phyloP scores from a whole-genome alignment of 37 sponge, comb jelly and placozoan species.

The Beroe forskalii region DNA sequence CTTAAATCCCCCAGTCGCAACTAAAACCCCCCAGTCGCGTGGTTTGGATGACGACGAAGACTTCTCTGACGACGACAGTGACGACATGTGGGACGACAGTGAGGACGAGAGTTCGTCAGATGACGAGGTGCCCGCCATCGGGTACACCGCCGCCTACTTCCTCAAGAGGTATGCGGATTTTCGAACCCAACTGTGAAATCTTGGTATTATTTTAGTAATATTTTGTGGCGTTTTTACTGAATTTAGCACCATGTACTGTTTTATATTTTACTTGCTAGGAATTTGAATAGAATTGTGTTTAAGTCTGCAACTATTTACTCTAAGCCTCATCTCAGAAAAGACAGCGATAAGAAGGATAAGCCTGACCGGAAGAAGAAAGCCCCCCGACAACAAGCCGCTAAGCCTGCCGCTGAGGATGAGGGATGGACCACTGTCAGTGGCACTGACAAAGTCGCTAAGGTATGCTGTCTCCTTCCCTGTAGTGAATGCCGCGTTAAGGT shows the following conservation, averaged over 20 bases:
- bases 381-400: constrained; percentile 4
- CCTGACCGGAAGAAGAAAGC: constrained; percentile 63
- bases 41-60: constrained; percentile 70
- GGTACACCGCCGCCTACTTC: constrained; percentile 78
- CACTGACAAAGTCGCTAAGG: constrained; percentile 54
- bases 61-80: constrained; percentile 38
- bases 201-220: too few relatives aligned
- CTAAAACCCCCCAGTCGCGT: not conserved
- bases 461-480: too few relatives aligned
- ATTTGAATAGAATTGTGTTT: too few relatives aligned
- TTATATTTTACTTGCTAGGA: too few relatives aligned
- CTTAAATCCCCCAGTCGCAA: too few relatives aligned
- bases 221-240: too few relatives aligned
- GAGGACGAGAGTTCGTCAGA: constrained; percentile 67
- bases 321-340: too few relatives aligned
- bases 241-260: too few relatives aligned
- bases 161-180: constrained; percentile 71
- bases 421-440: constrained; percentile 64
- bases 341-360: constrained; percentile 47
- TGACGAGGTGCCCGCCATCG: constrained; percentile 64
- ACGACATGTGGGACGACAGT: constrained; percentile 45
- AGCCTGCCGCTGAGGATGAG: not conserved
- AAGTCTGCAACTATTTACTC: too few relatives aligned
- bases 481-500: too few relatives aligned
- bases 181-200: too few relatives aligned